A percentile compares a stretch with the other conserved stretches of the same genome.
These are phyloP conservation scores for Akabosia matsudoensis DNA, from an alignment of 1,140 invertebrate genomes.

Conservation along the genomic window DNA sequence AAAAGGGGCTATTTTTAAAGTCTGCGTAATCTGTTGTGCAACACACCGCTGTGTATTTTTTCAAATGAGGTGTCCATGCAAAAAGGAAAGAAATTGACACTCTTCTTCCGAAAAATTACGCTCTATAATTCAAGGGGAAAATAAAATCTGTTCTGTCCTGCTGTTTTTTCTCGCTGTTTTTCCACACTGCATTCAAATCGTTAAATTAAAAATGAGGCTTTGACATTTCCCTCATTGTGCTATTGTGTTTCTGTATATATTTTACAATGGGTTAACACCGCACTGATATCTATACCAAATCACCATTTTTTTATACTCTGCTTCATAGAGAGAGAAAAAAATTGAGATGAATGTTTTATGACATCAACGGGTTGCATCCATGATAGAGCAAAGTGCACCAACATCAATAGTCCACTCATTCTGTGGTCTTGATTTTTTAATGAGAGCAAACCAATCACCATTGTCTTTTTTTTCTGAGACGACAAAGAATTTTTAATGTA, in stretches of 20 bases:
- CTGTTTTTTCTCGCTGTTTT: not conserved
- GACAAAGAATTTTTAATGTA: conserved; percentile 4
- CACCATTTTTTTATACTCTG: too few species aligned
- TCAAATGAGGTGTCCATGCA: too few species aligned
- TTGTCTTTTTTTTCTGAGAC: not conserved
- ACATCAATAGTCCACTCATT: too few species aligned
- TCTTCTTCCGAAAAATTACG: conserved; percentile 19
- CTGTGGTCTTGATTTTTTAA: conserved; percentile 23
- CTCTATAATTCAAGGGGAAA: not conserved
- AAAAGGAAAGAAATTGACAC: conserved; percentile 7
- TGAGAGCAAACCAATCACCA: not conserved
- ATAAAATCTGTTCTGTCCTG: too few species aligned
- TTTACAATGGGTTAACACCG: not conserved
- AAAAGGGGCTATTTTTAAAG: conserved; percentile 7
- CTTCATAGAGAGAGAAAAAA: too few species aligned
- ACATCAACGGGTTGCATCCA: too few species aligned
- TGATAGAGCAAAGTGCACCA: too few species aligned
- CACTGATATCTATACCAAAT: too few species aligned
- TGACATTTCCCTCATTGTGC: not conserved
- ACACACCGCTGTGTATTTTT: too few species aligned
- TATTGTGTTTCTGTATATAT: not conserved
- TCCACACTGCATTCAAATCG: not conserved
- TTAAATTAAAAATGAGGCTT: conserved; percentile 19
- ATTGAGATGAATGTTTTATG: too few species aligned
- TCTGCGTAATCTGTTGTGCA: too few species aligned